Percentiles rank a stretch among this genome's conserved stretches.
These are phyloP conservation scores for Ophraella communa DNA, from an alignment of 2,888 invertebrate genomes.

Conservation along the genomic window DNA sequence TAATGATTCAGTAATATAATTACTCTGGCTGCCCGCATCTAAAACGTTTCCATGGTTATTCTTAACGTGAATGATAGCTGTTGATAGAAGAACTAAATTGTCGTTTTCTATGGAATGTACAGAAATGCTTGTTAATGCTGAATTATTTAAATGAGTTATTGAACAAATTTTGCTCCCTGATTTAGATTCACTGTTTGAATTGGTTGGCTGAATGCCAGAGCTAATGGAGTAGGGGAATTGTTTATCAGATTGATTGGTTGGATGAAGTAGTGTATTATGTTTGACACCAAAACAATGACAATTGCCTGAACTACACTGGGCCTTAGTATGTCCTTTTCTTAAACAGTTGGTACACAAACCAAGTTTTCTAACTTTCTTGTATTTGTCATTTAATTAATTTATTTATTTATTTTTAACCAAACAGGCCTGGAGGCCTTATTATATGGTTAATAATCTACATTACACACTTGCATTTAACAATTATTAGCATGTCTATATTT, in stretches of 20 bases:
- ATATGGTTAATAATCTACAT: too few relatives aligned
- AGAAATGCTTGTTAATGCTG: background rate
- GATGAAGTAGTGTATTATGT: background rate
- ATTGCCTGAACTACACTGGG: background rate
- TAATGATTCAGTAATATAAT: background rate
- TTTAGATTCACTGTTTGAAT: background rate
- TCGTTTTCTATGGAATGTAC: background rate
- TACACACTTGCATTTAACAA: too few relatives aligned
- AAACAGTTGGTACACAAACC: background rate
- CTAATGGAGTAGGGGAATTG: background rate
- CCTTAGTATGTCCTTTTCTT: background rate
- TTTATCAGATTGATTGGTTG: background rate
- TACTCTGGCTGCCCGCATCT: background rate
- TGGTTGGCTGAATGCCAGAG: background rate
- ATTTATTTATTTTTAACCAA: too few relatives aligned
- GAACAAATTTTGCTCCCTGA: background rate
- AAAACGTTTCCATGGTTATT: background rate
- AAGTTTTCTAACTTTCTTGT: background rate
- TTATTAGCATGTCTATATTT: too few relatives aligned
- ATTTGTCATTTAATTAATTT: background rate
- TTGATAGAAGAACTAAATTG: background rate
- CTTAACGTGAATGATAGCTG: background rate
- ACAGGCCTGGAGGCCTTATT: too few relatives aligned
- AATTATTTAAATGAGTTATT: background rate
- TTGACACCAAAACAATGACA: background rate